A percentile compares a stretch with the other conserved stretches of the same genome.
phyloP scores from a whole-genome alignment of 2,113 vertebrate species.

The Upupa epops region DNA sequence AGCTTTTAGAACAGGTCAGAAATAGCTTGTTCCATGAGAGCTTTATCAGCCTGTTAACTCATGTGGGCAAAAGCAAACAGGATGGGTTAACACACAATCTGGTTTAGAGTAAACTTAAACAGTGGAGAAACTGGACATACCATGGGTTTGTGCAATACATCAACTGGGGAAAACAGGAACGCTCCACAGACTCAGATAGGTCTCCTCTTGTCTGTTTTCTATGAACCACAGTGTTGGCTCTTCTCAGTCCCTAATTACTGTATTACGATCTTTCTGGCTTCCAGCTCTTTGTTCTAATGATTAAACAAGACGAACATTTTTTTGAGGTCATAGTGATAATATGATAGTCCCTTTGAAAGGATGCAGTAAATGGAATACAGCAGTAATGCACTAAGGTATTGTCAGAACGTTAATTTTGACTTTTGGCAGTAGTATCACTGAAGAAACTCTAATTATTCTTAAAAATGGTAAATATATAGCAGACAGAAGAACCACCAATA shows the following conservation, averaged over 20 bases:
- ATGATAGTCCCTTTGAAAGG: slow-evolving; percentile 40
- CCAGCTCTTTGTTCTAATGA: slow-evolving; percentile 10
- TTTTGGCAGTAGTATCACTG: neutral
- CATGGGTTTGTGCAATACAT: neutral
- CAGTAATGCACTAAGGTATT: neutral
- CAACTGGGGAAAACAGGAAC: neutral
- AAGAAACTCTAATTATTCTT: neutral
- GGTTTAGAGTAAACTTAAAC: neutral
- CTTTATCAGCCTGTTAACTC: neutral
- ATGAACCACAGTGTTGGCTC: neutral
- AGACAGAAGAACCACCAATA: neutral
- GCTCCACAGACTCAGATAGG: neutral
- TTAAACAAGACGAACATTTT: slow-evolving; percentile 42
- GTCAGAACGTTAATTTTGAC: neutral
- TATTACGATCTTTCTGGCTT: slow-evolving; percentile 24
- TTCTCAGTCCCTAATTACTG: neutral
- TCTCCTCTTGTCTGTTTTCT: neutral
- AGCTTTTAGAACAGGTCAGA: slow-evolving; percentile 9
- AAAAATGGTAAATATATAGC: neutral
- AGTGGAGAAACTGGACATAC: neutral
- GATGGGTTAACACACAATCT: neutral
- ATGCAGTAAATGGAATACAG: neutral
- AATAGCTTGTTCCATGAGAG: neutral
- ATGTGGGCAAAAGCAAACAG: neutral
- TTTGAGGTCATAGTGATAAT: slow-evolving; percentile 30